These are phyloP conservation scores for Helarctos malayanus DNA, from an alignment of 2,797 vertebrate genomes.

Conservation along the genomic window DNA sequence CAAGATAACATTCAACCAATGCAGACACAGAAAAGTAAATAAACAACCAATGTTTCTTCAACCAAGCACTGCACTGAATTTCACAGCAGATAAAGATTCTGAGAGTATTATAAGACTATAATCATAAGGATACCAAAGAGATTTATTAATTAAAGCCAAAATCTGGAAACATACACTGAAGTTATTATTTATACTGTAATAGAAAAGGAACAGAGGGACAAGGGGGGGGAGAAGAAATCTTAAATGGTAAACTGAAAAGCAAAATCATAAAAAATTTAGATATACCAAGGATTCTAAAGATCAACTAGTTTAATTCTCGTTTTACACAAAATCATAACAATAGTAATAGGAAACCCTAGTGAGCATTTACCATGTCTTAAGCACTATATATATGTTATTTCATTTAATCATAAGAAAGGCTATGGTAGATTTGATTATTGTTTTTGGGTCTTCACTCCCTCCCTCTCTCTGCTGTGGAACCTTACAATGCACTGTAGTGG, in stretches of 20 bases:
- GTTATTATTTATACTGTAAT: conserved; percentile 33
- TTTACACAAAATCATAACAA: conserved; percentile 6
- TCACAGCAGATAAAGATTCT: conserved; percentile 17
- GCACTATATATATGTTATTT: neutral
- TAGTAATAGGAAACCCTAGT: neutral
- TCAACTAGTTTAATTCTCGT: neutral
- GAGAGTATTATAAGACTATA: neutral
- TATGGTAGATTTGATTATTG: neutral
- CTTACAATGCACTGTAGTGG: neutral
- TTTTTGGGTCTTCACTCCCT: neutral
- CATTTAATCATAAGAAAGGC: neutral
- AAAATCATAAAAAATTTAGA: neutral
- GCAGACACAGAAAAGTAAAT: conserved; percentile 67
- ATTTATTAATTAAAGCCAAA: conserved; percentile 52
- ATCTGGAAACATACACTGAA: conserved; percentile 29
- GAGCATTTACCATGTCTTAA: neutral
- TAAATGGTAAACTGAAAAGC: neutral
- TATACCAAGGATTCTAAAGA: conserved; percentile 10
- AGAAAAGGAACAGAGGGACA: neutral
- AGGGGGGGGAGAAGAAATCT: neutral
- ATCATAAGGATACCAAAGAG: neutral
- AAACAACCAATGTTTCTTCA: conserved; percentile 66
- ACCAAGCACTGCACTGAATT: neutral
- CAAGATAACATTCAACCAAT: conserved; percentile 69
- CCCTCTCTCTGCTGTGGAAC: neutral